A percentile compares a stretch with the other conserved stretches of the same genome.
phyloP scores from a whole-genome alignment of 2,797 vertebrate species.

The Syndactyla subalaris region DNA sequence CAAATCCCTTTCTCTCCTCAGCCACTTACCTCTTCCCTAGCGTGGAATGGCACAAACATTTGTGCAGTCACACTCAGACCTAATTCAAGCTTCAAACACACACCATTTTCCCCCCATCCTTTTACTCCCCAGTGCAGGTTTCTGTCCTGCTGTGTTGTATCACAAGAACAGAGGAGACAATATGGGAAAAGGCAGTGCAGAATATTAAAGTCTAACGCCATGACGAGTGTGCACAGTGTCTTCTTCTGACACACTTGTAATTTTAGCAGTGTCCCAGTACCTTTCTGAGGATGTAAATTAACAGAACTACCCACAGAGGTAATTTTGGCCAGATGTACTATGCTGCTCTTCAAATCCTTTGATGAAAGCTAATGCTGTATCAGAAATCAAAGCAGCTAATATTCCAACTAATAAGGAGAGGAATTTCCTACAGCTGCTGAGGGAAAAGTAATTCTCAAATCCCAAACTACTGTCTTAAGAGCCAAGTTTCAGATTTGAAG shows the following conservation, averaged over 20 bases:
- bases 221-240: background rate
- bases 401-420: background rate
- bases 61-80: background rate
- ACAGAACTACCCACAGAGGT: background rate
- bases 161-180: background rate
- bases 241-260: rapidly evolving
- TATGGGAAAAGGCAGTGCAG: background rate
- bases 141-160: background rate
- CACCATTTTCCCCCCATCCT: rapidly evolving
- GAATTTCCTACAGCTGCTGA: background rate
- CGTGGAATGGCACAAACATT: background rate
- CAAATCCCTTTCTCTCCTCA: background rate
- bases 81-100: background rate
- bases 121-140: background rate
- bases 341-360: background rate
- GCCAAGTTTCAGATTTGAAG: background rate
- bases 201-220: background rate
- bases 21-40: background rate
- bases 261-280: background rate
- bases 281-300: background rate
- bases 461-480: background rate
- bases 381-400: background rate
- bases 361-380: background rate
- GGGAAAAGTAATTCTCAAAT: background rate
- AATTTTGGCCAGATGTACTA: background rate